Evolutionary conservation across 2,113 vertebrate genomes (phyloP), one percentile per base, ranked within the genome.

Genomic region (Verasper variegatus): DNA sequence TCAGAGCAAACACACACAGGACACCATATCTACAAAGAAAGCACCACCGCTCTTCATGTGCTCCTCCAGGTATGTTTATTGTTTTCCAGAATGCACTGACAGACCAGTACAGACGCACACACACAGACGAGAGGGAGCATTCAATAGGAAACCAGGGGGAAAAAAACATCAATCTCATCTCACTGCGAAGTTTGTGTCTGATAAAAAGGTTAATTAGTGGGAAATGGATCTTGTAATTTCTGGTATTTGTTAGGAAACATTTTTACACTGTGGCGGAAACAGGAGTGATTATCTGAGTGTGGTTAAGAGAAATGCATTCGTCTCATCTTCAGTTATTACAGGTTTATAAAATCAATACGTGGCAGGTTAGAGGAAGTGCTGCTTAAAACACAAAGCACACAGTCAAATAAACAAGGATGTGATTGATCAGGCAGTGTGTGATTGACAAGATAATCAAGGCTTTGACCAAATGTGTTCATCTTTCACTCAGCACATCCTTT

Each of bases 21-120:
- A 65, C 70, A 68, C 40, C 26, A 49, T 55, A 23, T 62, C 35
- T 21, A 69, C 26, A 61, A 17, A 72, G 65, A 17, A 86, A 52
- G 26, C 66, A 51, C 14, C 10, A 49, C 40, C 15, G 18, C 27
- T 37, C 15, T 72, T 63, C 37, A 59, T 13, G 63, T 65, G 51
- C 31, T 86, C 60, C 63, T 86, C 90, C 90, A 89, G 81, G 64
- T 87, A 51, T 64, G 71, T 91, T 91, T 93, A 91, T 92, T 93
- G 83, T 81, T 82, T 72, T 77, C 59, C 75, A 83, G 65, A 70
- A 67, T 87, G 71, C 70, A 77, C 72, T 31, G 77, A 86, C 65
- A 81, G 60, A 68, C 57, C 51, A 49, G 72, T 20, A 58, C 11
- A 55, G 55, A 78, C 31, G 6, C 70, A 73, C 18, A 80, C 83